phyloP scores from a whole-genome alignment of 2,888 invertebrate species.

The Rhyacophila evoluta region DNA sequence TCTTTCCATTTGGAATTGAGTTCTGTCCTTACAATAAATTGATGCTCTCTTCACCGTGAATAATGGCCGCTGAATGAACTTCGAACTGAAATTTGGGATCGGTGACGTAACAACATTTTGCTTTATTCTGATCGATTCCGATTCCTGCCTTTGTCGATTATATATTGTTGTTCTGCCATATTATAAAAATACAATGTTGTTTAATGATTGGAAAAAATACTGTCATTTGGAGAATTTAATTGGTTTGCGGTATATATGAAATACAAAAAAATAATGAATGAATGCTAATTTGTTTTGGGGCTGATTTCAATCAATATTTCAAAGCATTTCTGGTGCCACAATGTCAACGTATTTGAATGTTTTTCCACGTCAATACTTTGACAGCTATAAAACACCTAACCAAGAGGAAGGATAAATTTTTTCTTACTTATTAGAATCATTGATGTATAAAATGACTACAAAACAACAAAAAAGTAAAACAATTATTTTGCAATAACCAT shows the following conservation, averaged over 20 bases:
- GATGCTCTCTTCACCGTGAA: constrained; percentile 19
- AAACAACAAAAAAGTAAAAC: too few species aligned
- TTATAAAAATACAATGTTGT: neutral
- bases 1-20: constrained; percentile 8
- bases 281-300: neutral
- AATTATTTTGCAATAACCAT: too few species aligned
- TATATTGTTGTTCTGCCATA: constrained; percentile 10
- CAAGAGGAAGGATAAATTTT: too few species aligned
- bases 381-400: too few species aligned
- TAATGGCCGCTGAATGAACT: constrained; percentile 23
- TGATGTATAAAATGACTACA: too few species aligned
- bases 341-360: too few species aligned
- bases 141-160: constrained; percentile 11
- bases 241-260: neutral
- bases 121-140: constrained; percentile 13
- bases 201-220: constrained; percentile 7
- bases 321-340: too few species aligned
- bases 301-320: neutral
- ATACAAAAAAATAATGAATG: neutral
- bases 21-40: constrained; percentile 20
- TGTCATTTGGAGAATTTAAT: constrained; percentile 11
- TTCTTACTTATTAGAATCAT: too few species aligned
- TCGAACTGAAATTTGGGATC: constrained; percentile 17
- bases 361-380: too few species aligned
- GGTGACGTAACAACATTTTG: constrained; percentile 18